phyloP scores from a whole-genome alignment of 1,140 invertebrate species.

The Conus betulinus region DNA sequence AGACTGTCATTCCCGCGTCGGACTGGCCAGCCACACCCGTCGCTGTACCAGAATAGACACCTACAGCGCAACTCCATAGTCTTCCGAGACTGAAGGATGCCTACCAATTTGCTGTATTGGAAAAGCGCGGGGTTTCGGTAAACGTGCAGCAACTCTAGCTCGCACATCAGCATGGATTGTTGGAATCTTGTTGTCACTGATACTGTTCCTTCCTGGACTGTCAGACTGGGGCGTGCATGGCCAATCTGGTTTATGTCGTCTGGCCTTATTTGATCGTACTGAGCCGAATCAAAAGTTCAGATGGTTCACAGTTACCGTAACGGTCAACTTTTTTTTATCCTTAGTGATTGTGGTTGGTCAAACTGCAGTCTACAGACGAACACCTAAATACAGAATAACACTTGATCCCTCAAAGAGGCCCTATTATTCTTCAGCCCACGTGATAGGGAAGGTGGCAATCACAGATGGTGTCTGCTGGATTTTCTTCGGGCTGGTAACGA shows the following conservation, averaged over 20 bases:
- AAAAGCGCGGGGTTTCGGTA: background rate
- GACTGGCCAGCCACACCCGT: too few relatives aligned
- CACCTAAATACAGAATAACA: background rate
- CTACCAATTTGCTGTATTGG: background rate
- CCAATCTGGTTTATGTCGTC: background rate
- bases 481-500: background rate
- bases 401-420: background rate
- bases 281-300: background rate
- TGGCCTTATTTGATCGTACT: background rate
- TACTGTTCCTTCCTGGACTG: background rate
- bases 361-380: background rate
- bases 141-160: background rate
- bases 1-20: too few relatives aligned
- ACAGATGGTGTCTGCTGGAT: background rate
- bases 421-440: background rate
- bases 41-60: too few relatives aligned
- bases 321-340: background rate
- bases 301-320: background rate
- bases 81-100: too few relatives aligned
- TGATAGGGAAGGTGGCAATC: background rate
- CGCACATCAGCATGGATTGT: background rate
- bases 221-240: background rate
- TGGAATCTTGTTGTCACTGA: background rate
- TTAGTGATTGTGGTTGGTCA: background rate
- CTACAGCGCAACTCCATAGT: too few relatives aligned